Conservation (phyloP, 2,113 vertebrate species). For the Psittacus erithacus region DNA sequence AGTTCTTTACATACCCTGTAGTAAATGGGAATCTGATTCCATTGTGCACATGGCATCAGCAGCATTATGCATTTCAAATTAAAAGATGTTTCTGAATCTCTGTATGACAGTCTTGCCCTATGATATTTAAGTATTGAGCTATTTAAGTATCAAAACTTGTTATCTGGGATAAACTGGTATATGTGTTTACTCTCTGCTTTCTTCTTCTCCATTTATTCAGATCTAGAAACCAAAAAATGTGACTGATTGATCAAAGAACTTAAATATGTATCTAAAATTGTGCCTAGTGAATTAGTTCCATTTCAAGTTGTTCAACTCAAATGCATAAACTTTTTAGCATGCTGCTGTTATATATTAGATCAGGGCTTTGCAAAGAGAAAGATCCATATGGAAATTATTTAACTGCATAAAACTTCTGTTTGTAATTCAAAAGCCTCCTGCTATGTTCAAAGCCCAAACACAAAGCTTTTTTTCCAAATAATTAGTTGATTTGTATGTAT, state of each 20-base stretch:
- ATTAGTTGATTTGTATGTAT: background rate
- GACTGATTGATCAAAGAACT: background rate
- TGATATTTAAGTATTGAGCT: background rate
- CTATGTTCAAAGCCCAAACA: constrained; percentile 28
- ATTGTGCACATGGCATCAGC: background rate
- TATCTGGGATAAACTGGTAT: background rate
- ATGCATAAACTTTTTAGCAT: constrained; percentile 1
- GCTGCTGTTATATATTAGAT: background rate
- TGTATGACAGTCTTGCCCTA: background rate
- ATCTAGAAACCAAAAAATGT: background rate
- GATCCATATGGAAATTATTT: background rate
- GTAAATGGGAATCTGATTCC: background rate
- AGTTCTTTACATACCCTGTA: background rate
- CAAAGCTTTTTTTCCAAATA: background rate
- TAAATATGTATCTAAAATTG: constrained; percentile 31
- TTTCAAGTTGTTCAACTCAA: constrained; percentile 26
- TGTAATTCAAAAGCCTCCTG: constrained; percentile 9
- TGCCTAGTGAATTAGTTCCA: background rate
- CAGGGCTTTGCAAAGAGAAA: background rate
- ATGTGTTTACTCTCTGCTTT: background rate
- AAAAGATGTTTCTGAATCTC: background rate
- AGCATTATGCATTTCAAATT: background rate
- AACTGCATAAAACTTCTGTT: background rate
- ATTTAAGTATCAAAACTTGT: background rate
- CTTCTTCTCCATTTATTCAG: background rate